Percentiles rank a stretch among this genome's conserved stretches.
Evolutionary conservation across 2,888 invertebrate species (phyloP).

Genomic region (Mechanitis mazaeus): DNA sequence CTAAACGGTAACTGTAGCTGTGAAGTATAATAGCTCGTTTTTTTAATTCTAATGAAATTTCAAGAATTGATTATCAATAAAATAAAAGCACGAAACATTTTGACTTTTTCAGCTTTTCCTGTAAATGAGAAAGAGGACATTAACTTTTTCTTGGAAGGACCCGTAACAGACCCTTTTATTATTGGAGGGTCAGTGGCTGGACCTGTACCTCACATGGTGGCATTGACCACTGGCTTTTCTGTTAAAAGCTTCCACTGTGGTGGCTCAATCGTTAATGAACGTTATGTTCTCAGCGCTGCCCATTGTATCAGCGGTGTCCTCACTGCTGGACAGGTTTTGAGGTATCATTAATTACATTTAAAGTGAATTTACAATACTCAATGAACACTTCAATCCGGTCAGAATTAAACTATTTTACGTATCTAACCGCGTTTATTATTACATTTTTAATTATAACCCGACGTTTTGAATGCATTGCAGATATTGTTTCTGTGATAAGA

Average conservation of each 20-base stretch:
- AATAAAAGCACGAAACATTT: too few relatives aligned
- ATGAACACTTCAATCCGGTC: not conserved
- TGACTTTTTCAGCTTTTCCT: constrained; percentile 44
- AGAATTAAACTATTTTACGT: too few relatives aligned
- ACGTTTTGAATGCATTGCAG: too few relatives aligned
- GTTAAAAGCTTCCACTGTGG: constrained; percentile 9
- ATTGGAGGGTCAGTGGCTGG: constrained; percentile 52
- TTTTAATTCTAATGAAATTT: too few relatives aligned
- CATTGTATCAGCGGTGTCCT: not conserved
- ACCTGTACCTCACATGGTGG: constrained; percentile 37
- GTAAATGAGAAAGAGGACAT: constrained; percentile 39
- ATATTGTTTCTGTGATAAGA: too few relatives aligned
- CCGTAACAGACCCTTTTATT: constrained; percentile 41
- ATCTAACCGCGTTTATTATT: too few relatives aligned
- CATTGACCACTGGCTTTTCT: constrained; percentile 1
- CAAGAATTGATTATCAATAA: too few relatives aligned
- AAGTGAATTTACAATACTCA: not conserved
- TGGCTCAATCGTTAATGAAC: constrained; percentile 13
- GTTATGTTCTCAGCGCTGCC: constrained; percentile 9
- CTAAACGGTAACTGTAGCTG: too few relatives aligned
- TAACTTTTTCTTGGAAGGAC: constrained; percentile 46
- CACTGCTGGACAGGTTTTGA: not conserved
- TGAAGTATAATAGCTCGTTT: too few relatives aligned
- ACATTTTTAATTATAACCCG: too few relatives aligned
- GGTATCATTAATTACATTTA: not conserved